phyloP scores from a whole-genome alignment of 1,140 invertebrate genomes.

The Macrotrachela quadricornifera region DNA sequence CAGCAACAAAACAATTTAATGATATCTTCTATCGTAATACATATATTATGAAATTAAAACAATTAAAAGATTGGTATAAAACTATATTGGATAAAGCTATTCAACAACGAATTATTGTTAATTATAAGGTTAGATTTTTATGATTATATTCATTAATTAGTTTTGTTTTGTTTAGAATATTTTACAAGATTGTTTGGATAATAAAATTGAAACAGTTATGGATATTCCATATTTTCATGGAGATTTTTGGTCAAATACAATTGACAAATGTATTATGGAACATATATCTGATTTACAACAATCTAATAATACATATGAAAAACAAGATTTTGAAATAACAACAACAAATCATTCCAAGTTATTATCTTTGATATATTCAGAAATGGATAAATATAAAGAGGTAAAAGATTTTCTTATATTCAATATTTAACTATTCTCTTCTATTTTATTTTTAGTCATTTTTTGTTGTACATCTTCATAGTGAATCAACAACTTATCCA shows the following conservation, averaged over 20 bases:
- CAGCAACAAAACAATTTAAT: slow-evolving; percentile 95
- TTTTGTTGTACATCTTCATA: slow-evolving; percentile 5
- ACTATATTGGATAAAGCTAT: slow-evolving; percentile 99
- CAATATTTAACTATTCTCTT: too few relatives aligned
- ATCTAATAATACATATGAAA: too few relatives aligned
- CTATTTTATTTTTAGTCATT: too few relatives aligned
- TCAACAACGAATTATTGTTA: slow-evolving; percentile 84
- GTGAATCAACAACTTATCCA: neutral
- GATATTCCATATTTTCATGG: slow-evolving; percentile 98
- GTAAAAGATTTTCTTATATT: too few relatives aligned
- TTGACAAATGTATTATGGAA: slow-evolving; percentile 93
- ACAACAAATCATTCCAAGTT: too few relatives aligned
- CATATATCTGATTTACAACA: too few relatives aligned
- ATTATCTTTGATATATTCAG: slow-evolving; percentile 82
- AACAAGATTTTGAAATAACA: too few relatives aligned
- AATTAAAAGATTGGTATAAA: slow-evolving; percentile 98
- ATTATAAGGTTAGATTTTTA: slow-evolving; percentile 56
- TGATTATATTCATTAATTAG: too few relatives aligned
- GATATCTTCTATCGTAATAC: slow-evolving; percentile 99
- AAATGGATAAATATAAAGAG: slow-evolving; percentile 99
- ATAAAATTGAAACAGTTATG: slow-evolving; percentile 75
- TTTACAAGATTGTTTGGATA: too few relatives aligned
- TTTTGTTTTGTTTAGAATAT: too few relatives aligned
- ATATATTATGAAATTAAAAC: slow-evolving; percentile 97
- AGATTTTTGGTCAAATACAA: slow-evolving; percentile 97